These are phyloP conservation scores for Brachynemurus nebulosus DNA, from an alignment of 2,888 invertebrate species.

Conservation along the genomic window DNA sequence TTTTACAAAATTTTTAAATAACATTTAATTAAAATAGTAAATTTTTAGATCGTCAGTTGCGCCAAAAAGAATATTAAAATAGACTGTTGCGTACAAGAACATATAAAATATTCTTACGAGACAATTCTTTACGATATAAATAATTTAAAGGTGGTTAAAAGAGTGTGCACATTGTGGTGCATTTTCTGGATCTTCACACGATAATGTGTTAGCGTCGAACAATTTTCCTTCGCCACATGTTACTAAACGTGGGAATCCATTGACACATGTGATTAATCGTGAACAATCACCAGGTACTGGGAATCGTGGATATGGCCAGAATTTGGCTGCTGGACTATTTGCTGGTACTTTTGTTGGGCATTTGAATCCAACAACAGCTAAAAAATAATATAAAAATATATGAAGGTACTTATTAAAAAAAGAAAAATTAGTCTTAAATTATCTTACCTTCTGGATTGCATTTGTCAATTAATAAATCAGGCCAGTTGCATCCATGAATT, in stretches of 20 bases:
- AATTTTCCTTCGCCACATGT: constrained; percentile 79
- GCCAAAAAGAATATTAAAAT: too few relatives aligned
- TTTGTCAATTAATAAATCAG: constrained; percentile 71
- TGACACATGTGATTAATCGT: constrained; percentile 79
- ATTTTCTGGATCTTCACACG: constrained; percentile 65
- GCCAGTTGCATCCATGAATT: constrained; percentile 87
- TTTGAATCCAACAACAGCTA: constrained; percentile 83
- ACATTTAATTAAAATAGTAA: too few relatives aligned
- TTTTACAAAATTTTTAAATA: too few relatives aligned
- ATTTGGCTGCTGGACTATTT: constrained; percentile 67
- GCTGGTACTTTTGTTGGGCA: constrained; percentile 77
- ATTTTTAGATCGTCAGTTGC: too few relatives aligned
- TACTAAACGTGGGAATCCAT: constrained; percentile 76
- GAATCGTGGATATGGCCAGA: constrained; percentile 88
- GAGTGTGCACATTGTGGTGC: constrained; percentile 27
- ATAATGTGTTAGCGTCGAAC: constrained; percentile 68
- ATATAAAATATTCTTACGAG: not conserved
- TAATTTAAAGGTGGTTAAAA: not conserved
- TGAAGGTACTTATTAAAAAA: not conserved
- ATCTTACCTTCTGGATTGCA: constrained; percentile 76
- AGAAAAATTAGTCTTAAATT: constrained; percentile 5
- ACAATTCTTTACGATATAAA: not conserved
- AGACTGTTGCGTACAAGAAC: too few relatives aligned
- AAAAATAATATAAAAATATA: constrained; percentile 17
- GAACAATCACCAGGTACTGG: constrained; percentile 78